Conservation (phyloP, 2,797 vertebrate species). For the Acestrorhynchus altus region DNA sequence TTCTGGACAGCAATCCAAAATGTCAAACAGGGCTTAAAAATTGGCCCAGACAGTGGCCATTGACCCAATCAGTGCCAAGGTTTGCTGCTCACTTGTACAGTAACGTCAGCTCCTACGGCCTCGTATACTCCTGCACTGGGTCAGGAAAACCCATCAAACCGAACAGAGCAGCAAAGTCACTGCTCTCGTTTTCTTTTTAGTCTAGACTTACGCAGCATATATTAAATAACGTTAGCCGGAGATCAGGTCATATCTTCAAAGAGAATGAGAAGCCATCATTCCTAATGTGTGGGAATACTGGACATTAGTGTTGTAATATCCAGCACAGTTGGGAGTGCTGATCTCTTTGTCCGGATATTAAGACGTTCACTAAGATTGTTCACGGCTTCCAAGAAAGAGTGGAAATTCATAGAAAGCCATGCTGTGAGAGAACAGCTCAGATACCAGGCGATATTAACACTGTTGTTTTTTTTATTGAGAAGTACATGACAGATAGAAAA, state of each 20-base stretch:
- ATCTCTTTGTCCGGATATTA: neutral
- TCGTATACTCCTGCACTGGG: neutral
- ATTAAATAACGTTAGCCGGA: neutral
- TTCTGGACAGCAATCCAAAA: neutral
- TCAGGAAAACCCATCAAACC: neutral
- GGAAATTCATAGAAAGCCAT: neutral
- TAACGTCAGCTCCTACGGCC: neutral
- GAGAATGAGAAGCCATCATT: neutral
- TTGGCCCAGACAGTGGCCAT: neutral
- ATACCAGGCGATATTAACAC: too few species aligned
- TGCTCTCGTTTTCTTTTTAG: neutral
- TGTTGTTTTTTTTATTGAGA: too few species aligned
- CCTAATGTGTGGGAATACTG: too few species aligned
- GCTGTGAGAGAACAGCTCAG: slow-evolving; percentile 10
- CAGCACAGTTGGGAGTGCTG: neutral
- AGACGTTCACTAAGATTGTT: neutral
- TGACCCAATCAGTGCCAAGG: neutral
- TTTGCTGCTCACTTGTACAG: neutral
- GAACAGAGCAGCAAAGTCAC: neutral
- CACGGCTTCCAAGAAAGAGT: neutral
- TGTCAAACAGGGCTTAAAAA: neutral
- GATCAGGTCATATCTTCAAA: neutral
- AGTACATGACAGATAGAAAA: too few species aligned
- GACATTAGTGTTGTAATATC: neutral
- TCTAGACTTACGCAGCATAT: neutral